Percentiles rank a stretch among this genome's conserved stretches.
These are phyloP conservation scores for Spatulosminthurus flaviceps DNA, from an alignment of 2,888 invertebrate genomes.

Conservation along the genomic window DNA sequence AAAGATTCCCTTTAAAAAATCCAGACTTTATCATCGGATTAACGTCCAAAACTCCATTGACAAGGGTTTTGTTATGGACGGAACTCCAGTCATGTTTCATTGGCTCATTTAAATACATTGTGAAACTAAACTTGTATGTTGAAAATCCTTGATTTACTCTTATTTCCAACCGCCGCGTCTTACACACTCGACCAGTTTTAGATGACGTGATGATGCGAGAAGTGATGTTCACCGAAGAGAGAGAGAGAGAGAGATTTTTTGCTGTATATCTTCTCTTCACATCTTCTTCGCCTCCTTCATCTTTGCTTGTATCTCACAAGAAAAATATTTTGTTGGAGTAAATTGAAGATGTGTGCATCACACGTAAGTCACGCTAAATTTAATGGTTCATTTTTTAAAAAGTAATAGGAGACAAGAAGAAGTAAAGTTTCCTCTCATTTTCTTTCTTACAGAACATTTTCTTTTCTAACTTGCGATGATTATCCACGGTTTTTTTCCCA, in stretches of 20 bases:
- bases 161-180: neutral
- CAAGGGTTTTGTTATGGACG: constrained; percentile 1
- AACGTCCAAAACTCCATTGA: neutral
- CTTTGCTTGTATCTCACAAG: no score
- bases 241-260: neutral
- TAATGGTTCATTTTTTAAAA: neutral
- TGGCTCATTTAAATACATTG: neutral
- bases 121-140: neutral
- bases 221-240: constrained; percentile 16
- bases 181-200: constrained; percentile 8
- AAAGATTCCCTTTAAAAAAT: no score
- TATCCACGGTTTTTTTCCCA: neutral
- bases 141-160: neutral
- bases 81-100: neutral
- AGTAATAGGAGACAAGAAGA: neutral
- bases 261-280: neutral
- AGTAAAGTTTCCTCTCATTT: no score
- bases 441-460: neutral
- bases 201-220: constrained; percentile 33
- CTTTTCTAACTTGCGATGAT: no score
- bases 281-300: neutral
- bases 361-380: constrained; percentile 25
- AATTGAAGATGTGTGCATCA: constrained; percentile 16
- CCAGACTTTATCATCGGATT: neutral
- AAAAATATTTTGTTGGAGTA: constrained; percentile 4